These are phyloP conservation scores for Octodonta nipae DNA, from an alignment of 2,888 invertebrate genomes.

Conservation along the genomic window DNA sequence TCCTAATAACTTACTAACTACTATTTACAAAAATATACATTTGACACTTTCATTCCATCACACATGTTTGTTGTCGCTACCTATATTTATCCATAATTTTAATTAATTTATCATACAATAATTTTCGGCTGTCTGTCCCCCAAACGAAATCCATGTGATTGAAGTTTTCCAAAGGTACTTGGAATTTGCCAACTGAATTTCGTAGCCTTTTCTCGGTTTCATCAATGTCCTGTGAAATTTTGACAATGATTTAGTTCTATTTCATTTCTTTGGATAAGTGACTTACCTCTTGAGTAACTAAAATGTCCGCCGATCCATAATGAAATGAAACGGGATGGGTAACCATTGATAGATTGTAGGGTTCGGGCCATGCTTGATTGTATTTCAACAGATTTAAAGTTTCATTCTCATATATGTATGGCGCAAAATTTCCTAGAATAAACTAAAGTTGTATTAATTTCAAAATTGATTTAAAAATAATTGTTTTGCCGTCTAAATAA, in stretches of 20 bases:
- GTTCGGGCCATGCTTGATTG: conserved; percentile 12
- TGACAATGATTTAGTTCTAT: not conserved
- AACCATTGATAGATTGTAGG: conserved; percentile 33
- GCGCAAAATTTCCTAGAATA: conserved; percentile 17
- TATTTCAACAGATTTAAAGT: conserved; percentile 17
- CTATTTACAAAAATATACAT: no score
- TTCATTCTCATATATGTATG: conserved; percentile 17
- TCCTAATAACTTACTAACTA: no score
- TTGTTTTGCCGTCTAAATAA: no score
- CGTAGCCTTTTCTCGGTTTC: conserved; percentile 41
- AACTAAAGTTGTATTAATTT: no score
- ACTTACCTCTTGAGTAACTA: conserved; percentile 37
- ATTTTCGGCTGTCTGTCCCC: conserved; percentile 45
- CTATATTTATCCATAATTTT: conserved; percentile 38
- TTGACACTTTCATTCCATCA: no score
- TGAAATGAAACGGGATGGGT: conserved; percentile 39
- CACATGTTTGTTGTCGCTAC: no score
- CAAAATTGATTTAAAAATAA: no score
- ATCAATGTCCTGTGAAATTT: conserved; percentile 41
- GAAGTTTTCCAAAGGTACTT: conserved; percentile 43
- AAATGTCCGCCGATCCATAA: conserved; percentile 40
- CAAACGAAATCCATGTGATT: conserved; percentile 60
- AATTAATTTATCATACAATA: conserved; percentile 46
- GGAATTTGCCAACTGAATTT: conserved; percentile 42
- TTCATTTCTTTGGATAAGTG: not conserved